These are phyloP conservation scores for Colistium nudipinnis DNA, from an alignment of 2,113 vertebrate species.

Conservation along the genomic window DNA sequence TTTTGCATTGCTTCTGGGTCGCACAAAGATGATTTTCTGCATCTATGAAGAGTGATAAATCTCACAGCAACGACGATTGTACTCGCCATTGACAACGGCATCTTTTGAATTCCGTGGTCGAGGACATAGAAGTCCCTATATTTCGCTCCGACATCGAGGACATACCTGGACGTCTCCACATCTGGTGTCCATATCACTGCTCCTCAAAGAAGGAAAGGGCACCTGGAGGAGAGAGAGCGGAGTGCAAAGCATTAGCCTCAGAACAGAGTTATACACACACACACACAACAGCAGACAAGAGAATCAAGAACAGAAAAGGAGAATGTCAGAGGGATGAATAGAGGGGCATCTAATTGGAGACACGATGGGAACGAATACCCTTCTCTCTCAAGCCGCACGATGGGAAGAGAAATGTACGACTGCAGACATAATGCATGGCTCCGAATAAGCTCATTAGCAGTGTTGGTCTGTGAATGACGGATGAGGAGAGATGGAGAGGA, in stretches of 20 bases:
- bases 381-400: slow-evolving; percentile 5
- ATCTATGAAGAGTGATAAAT: no score
- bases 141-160: no score
- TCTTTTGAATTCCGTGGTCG: no score
- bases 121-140: no score
- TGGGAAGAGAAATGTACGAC: slow-evolving; percentile 23
- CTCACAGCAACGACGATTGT: no score
- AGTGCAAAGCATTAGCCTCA: slow-evolving; percentile 29
- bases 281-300: slow-evolving; percentile 27
- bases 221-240: slow-evolving; percentile 52
- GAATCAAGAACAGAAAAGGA: slow-evolving; percentile 45
- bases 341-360: slow-evolving; percentile 66
- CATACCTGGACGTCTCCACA: slow-evolving; percentile 70
- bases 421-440: slow-evolving; percentile 50
- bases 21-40: background rate
- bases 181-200: slow-evolving; percentile 74
- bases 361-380: slow-evolving; percentile 29
- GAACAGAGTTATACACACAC: slow-evolving; percentile 17
- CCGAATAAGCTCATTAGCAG: slow-evolving; percentile 65
- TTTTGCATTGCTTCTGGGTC: background rate
- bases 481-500: slow-evolving; percentile 34
- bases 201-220: slow-evolving; percentile 60
- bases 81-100: no score
- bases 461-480: slow-evolving; percentile 53
- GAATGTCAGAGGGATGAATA: slow-evolving; percentile 54